Conservation (phyloP, 2,797 vertebrate species). For the Mormyrops attenuatus region DNA sequence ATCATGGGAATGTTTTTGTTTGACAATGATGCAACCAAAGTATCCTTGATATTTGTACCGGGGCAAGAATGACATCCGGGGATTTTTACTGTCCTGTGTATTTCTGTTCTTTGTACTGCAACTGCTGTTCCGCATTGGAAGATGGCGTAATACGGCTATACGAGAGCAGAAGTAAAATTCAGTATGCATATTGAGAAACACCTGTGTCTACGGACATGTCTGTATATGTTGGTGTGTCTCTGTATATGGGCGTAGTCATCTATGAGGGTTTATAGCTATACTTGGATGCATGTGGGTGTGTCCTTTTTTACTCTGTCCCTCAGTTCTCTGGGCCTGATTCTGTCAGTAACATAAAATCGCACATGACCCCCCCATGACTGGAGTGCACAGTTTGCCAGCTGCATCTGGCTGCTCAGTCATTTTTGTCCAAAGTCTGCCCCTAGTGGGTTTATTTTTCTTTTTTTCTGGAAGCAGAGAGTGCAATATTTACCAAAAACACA, state of each 20-base stretch:
- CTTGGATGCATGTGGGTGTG: background rate
- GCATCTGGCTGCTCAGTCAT: background rate
- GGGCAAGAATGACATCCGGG: background rate
- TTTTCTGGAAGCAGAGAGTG: background rate
- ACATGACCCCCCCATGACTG: background rate
- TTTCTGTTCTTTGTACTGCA: background rate
- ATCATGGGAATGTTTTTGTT: background rate
- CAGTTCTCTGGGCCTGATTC: slow-evolving; percentile 30
- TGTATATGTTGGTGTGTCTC: background rate
- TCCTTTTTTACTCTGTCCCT: background rate
- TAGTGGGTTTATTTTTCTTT: background rate
- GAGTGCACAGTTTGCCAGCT: background rate
- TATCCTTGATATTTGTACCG: background rate
- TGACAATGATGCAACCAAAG: background rate
- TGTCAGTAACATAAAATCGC: background rate
- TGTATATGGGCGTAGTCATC: background rate
- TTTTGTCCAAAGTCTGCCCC: background rate
- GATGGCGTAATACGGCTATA: background rate
- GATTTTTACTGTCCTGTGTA: background rate
- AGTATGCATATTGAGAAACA: background rate
- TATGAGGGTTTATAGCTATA: background rate
- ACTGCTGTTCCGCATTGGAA: background rate
- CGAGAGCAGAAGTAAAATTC: background rate
- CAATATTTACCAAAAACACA: slow-evolving; percentile 27
- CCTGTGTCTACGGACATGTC: background rate